Evolutionary conservation across 2,888 invertebrate species (phyloP).

Genomic region (Deilephila elpenor): DNA sequence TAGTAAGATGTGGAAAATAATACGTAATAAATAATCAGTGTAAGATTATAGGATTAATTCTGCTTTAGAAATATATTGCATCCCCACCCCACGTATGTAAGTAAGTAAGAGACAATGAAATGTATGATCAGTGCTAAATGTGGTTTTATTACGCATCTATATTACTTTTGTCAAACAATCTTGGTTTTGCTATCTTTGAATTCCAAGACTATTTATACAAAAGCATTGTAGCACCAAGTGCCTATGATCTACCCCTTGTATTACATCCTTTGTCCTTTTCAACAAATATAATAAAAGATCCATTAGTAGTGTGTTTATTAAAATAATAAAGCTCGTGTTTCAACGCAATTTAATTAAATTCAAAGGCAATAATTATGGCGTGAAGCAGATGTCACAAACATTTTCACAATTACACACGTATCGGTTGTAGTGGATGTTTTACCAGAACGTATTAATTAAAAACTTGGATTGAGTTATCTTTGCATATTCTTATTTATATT

Average conservation of each 20-base stretch:
- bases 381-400: constrained; percentile 12
- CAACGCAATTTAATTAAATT: constrained; percentile 12
- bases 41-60: too few species aligned
- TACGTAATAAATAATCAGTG: too few species aligned
- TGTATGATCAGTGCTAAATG: too few species aligned
- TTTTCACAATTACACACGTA: neutral
- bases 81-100: too few species aligned
- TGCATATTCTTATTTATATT: neutral
- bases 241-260: neutral
- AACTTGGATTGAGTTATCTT: neutral
- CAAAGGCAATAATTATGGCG: constrained; percentile 1
- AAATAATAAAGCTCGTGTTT: constrained; percentile 6
- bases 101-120: too few species aligned
- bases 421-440: neutral
- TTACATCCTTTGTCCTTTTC: neutral
- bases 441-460: neutral
- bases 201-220: neutral
- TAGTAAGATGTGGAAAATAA: too few species aligned
- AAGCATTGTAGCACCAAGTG: neutral
- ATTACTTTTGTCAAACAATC: too few species aligned
- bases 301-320: neutral
- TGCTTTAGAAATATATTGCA: too few species aligned
- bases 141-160: neutral
- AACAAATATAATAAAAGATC: neutral
- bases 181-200: neutral